phyloP scores from a whole-genome alignment of 2,113 vertebrate species.

The Clinocottus analis region DNA sequence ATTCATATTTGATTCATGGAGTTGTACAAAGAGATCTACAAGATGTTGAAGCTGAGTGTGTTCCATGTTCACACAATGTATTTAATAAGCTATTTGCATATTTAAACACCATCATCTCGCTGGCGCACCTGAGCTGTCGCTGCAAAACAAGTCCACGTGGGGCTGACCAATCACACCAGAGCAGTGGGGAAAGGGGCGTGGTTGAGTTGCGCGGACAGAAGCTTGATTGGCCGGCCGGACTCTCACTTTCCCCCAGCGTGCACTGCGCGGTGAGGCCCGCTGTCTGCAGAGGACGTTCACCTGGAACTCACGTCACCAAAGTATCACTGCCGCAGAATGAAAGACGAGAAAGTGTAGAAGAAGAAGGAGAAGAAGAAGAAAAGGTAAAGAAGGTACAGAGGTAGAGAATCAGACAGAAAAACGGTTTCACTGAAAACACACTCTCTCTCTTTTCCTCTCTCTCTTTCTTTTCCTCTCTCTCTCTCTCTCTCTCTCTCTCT shows the following conservation, averaged over 20 bases:
- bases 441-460: too few species aligned
- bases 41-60: neutral
- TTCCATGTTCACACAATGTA: neutral
- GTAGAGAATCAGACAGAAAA: neutral
- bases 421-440: neutral
- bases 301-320: too few species aligned
- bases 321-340: neutral
- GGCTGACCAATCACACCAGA: slow-evolving; percentile 64
- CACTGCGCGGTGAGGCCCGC: slow-evolving; percentile 8
- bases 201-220: slow-evolving; percentile 54
- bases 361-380: neutral
- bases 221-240: slow-evolving; percentile 64
- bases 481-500: neutral
- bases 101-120: neutral
- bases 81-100: neutral
- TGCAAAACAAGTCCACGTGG: slow-evolving; percentile 60
- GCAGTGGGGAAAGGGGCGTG: slow-evolving; percentile 44
- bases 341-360: slow-evolving; percentile 14
- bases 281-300: slow-evolving; percentile 4
- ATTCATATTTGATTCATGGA: neutral
- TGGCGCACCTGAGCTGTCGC: slow-evolving; percentile 47
- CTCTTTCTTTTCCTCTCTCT: too few species aligned
- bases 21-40: neutral
- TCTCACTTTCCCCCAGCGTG: neutral
- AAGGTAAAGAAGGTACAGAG: neutral